Evolutionary conservation across 2,797 vertebrate genomes (phyloP).

Genomic region (Huso huso): DNA sequence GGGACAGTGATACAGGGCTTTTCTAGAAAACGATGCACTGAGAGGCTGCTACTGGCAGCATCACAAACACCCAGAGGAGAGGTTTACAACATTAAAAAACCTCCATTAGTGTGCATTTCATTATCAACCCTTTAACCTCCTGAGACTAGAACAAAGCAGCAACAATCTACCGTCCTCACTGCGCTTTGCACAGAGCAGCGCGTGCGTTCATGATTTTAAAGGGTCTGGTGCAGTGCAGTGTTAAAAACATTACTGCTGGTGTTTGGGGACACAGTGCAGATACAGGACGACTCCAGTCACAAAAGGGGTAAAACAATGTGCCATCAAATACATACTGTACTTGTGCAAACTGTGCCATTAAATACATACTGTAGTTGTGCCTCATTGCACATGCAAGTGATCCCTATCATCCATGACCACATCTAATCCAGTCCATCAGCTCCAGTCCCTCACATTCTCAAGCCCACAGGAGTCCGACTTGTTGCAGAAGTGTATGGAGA

Average conservation of each 20-base stretch:
- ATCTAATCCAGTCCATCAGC: constrained; percentile 1
- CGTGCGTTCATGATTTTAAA: too few relatives aligned
- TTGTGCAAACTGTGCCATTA: not conserved
- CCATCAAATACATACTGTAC: not conserved
- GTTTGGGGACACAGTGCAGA: too few relatives aligned
- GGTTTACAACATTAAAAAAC: not conserved
- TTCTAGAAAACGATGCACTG: not conserved
- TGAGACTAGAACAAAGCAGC: not conserved
- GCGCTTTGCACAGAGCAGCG: not conserved
- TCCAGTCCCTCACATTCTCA: constrained; percentile 3
- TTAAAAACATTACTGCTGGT: too few relatives aligned
- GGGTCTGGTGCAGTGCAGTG: too few relatives aligned
- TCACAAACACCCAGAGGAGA: not conserved
- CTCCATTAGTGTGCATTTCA: too few relatives aligned
- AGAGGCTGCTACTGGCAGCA: not conserved
- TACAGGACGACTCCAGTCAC: too few relatives aligned
- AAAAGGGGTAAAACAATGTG: too few relatives aligned
- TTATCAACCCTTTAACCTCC: not conserved
- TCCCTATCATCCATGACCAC: not conserved
- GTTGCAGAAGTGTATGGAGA: not conserved
- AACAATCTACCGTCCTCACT: not conserved
- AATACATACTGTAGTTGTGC: not conserved
- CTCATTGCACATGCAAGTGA: not conserved
- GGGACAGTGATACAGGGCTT: constrained; percentile 10
- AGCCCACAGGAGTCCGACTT: not conserved